Evolutionary conservation across 2,797 vertebrate species (phyloP).

Genomic region (Pyrrhura leucotis): DNA sequence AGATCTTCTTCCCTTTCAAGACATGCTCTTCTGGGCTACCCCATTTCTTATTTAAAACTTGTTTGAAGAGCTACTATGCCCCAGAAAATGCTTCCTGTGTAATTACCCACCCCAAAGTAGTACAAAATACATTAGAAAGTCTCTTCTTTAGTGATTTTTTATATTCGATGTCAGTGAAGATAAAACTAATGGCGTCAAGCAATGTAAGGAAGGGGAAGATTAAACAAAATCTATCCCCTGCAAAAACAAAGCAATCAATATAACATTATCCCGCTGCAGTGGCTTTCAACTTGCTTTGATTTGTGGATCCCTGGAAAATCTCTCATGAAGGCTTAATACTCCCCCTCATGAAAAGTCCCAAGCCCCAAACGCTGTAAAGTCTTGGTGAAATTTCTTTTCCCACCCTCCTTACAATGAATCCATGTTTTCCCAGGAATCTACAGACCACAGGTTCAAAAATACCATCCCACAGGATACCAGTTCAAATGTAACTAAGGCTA

Average conservation of each 20-base stretch:
- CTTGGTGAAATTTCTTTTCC: neutral
- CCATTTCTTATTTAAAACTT: neutral
- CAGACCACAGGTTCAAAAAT: neutral
- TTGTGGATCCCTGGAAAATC: slow-evolving; percentile 27
- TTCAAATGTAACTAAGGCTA: neutral
- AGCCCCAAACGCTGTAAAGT: neutral
- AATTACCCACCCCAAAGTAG: neutral
- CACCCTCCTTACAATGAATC: neutral
- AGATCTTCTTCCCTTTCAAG: neutral
- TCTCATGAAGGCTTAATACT: neutral
- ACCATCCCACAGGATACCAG: neutral
- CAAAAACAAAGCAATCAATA: slow-evolving; percentile 66
- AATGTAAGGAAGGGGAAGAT: slow-evolving; percentile 59
- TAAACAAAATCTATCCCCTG: slow-evolving; percentile 66
- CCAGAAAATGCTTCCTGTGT: neutral
- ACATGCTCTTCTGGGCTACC: neutral
- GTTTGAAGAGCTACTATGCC: neutral
- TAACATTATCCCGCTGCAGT: slow-evolving; percentile 28
- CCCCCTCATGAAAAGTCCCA: neutral
- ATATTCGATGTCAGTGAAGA: slow-evolving; percentile 22
- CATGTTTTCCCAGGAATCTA: neutral
- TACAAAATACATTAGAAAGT: neutral
- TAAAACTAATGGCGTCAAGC: slow-evolving; percentile 50
- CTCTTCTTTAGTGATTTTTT: neutral
- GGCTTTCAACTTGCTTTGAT: slow-evolving; percentile 51